Conservation (phyloP, 2,113 vertebrate genomes). For the Myrmecobius fasciatus region DNA sequence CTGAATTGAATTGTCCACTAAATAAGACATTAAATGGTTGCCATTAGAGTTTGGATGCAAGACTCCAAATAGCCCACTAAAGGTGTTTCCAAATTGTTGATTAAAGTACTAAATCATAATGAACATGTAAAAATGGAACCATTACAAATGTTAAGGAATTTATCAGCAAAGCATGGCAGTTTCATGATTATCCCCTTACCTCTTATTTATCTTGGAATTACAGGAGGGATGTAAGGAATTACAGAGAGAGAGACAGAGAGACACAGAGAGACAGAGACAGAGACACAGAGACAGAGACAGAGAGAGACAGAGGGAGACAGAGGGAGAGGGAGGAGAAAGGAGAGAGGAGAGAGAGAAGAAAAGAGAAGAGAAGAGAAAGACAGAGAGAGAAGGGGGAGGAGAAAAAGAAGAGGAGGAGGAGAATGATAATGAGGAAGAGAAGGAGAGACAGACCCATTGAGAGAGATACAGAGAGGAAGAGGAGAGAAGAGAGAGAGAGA, state of each 20-base stretch:
- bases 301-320: not conserved
- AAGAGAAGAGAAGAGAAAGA: not conserved
- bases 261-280: not conserved
- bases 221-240: not conserved
- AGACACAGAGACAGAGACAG: not conserved
- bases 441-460: too few species aligned
- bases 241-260: not conserved
- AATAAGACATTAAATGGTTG: not conserved
- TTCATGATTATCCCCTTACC: not conserved
- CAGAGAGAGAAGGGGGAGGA: too few species aligned
- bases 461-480: not conserved
- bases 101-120: constrained; percentile 45
- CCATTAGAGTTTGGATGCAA: not conserved
- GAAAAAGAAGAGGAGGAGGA: rapidly evolving
- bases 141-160: constrained; percentile 30
- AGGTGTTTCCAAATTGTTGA: constrained; percentile 48
- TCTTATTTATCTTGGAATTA: constrained; percentile 21
- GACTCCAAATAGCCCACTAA: not conserved
- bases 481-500: not conserved
- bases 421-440: rapidly evolving
- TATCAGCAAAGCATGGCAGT: constrained; percentile 39
- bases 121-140: constrained; percentile 46
- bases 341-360: too few species aligned
- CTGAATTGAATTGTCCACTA: not conserved
- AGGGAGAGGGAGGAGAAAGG: too few species aligned